These are phyloP conservation scores for Arbacia lixula DNA, from an alignment of 53 echinoderm and acorn worm species.

Conservation along the genomic window DNA sequence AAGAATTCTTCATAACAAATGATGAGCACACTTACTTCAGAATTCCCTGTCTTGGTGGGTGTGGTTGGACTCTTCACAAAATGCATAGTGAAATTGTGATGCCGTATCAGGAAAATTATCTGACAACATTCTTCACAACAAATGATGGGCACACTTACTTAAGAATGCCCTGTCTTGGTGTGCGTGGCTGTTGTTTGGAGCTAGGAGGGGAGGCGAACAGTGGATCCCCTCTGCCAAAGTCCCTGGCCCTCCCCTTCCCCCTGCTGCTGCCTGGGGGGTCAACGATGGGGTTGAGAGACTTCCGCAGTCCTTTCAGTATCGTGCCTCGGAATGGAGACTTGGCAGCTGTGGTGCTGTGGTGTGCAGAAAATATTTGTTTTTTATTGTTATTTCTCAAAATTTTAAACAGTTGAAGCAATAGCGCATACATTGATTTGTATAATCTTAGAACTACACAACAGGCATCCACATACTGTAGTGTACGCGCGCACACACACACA, in stretches of 20 bases:
- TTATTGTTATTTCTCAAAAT: neutral
- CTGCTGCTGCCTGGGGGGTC: neutral
- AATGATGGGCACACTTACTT: neutral
- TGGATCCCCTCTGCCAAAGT: neutral
- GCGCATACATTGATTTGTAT: no score
- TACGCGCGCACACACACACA: no score
- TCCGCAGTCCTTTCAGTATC: slow-evolving; percentile 14
- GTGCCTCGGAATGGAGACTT: slow-evolving; percentile 36
- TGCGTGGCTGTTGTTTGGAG: neutral
- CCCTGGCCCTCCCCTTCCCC: neutral
- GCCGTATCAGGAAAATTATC: no score
- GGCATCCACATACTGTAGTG: no score
- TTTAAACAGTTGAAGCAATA: neutral
- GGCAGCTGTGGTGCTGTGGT: neutral
- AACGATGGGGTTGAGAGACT: neutral
- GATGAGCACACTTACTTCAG: no score
- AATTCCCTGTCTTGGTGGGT: no score
- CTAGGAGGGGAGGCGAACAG: neutral
- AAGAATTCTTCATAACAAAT: no score
- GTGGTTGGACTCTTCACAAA: no score
- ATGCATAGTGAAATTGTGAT: no score
- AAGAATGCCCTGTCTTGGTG: neutral
- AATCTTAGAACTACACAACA: no score
- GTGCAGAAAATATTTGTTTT: neutral
- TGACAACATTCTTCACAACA: neutral